These are phyloP conservation scores for Hippocampus guttulatus DNA, from an alignment of 2,113 vertebrate genomes.

Conservation along the genomic window DNA sequence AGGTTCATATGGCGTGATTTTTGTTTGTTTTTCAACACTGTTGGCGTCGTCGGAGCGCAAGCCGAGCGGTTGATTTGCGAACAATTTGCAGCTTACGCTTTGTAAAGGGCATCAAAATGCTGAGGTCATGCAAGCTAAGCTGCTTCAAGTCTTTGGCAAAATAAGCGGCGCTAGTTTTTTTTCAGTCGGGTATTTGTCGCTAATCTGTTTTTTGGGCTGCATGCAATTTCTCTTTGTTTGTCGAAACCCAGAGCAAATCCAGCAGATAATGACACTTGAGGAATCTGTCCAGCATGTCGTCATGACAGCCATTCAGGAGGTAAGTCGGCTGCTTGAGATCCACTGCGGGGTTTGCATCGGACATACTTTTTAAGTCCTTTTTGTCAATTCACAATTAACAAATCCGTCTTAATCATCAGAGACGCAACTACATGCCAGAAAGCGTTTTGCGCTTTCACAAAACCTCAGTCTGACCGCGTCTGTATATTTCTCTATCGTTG, in stretches of 20 bases:
- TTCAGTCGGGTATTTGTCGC: conserved; percentile 14
- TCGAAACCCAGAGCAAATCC: conserved; percentile 81
- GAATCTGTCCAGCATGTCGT: conserved; percentile 90
- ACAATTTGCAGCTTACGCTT: conserved; percentile 3
- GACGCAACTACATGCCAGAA: conserved; percentile 21
- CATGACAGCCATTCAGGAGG: conserved; percentile 92
- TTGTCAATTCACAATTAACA: conserved; percentile 39
- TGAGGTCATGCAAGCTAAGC: background rate
- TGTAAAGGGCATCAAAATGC: conserved; percentile 2
- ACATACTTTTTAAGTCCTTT: conserved; percentile 37
- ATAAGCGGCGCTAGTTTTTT: conserved; percentile 5
- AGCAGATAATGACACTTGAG: conserved; percentile 88
- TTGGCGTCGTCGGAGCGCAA: background rate
- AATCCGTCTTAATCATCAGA: conserved; percentile 24
- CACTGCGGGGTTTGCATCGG: conserved; percentile 26
- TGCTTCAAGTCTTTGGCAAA: conserved; percentile 4
- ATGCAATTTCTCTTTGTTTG: conserved; percentile 20
- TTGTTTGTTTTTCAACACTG: background rate
- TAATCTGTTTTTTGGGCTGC: conserved; percentile 44
- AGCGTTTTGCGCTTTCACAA: conserved; percentile 25
- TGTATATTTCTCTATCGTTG: background rate
- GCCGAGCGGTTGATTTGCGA: background rate
- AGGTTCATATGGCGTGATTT: conserved; percentile 25
- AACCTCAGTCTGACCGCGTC: background rate
- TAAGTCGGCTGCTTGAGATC: conserved; percentile 55